These are phyloP conservation scores for Romanogobio albipinnatus DNA, from an alignment of 2,113 vertebrate species.

Conservation along the genomic window DNA sequence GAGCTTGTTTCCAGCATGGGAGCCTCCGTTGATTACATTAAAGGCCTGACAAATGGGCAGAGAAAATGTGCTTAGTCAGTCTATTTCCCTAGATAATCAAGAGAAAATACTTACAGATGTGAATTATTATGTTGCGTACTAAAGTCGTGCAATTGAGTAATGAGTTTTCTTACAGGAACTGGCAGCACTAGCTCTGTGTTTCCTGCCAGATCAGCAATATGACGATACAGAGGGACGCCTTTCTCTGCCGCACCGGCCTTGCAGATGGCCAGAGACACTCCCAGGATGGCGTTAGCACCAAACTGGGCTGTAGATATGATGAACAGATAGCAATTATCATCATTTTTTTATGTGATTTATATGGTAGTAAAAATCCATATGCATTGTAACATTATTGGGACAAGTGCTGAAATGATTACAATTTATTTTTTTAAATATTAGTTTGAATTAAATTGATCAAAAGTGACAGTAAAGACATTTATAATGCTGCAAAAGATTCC, in stretches of 20 bases:
- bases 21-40: constrained; percentile 94
- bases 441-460: background rate
- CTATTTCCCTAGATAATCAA: background rate
- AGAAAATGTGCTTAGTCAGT: background rate
- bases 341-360: background rate
- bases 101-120: background rate
- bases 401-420: too few relatives aligned
- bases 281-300: constrained; percentile 92
- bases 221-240: constrained; percentile 89
- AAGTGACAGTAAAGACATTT: background rate
- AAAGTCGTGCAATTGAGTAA: background rate
- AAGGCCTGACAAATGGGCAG: constrained; percentile 80
- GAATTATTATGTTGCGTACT: background rate
- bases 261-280: constrained; percentile 90
- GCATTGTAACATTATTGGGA: background rate
- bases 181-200: constrained; percentile 94
- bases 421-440: background rate
- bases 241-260: constrained; percentile 92
- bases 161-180: constrained; percentile 84
- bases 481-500: background rate
- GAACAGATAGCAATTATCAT: background rate
- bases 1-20: constrained; percentile 93
- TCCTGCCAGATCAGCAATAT: constrained; percentile 94
- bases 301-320: constrained; percentile 82
- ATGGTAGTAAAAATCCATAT: background rate